These are phyloP conservation scores for Otus sunia DNA, from an alignment of 2,113 vertebrate species.

Conservation along the genomic window DNA sequence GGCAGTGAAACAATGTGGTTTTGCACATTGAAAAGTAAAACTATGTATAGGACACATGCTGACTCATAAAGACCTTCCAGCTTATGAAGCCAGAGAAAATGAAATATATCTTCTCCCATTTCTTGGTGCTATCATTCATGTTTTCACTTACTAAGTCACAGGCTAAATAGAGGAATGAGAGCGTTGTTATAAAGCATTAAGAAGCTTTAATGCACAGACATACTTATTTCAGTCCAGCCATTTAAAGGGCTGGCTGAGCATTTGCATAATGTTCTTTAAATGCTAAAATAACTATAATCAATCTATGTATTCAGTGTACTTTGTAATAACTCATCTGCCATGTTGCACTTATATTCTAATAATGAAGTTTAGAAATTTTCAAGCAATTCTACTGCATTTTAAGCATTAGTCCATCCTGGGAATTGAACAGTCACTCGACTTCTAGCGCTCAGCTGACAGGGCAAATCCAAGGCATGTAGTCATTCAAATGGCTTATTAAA, in stretches of 20 bases:
- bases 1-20: neutral
- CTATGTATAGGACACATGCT: neutral
- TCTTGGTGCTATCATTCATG: neutral
- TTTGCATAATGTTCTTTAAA: neutral
- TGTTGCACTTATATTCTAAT: neutral
- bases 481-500: conserved; percentile 42
- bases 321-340: neutral
- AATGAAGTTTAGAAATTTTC: neutral
- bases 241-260: neutral
- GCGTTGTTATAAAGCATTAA: neutral
- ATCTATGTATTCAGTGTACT: neutral
- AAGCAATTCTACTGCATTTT: neutral
- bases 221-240: neutral
- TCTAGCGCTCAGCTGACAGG: neutral
- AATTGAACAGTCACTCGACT: conserved; percentile 1
- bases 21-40: neutral
- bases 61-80: neutral
- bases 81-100: neutral
- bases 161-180: neutral
- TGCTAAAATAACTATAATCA: neutral
- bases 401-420: neutral
- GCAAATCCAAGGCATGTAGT: neutral
- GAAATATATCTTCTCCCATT: neutral
- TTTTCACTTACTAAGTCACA: neutral
- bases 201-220: neutral